phyloP scores from a whole-genome alignment of 2,888 invertebrate genomes.

The Macrosoma leucophasiata region DNA sequence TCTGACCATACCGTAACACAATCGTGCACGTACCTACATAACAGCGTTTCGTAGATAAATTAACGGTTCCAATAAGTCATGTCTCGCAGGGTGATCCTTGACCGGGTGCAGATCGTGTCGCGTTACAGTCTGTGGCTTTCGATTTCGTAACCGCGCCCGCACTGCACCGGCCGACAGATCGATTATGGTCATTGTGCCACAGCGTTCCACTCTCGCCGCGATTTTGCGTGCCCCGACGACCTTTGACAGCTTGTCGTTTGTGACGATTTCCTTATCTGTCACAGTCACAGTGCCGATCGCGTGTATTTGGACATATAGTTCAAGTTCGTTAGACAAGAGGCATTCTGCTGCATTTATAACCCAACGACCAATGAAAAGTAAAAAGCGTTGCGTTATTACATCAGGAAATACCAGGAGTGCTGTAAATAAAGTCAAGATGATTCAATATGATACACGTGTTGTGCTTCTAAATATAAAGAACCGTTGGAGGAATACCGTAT shows the following conservation, averaged over 20 bases:
- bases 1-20: too few relatives aligned
- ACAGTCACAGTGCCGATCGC: conserved; percentile 9
- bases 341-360: too few relatives aligned
- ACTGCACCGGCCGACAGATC: conserved; percentile 43
- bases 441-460: conserved; percentile 59
- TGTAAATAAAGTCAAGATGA: conserved; percentile 49
- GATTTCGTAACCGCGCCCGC: conserved; percentile 53
- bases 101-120: conserved; percentile 48
- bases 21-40: too few relatives aligned
- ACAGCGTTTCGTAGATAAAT: conserved; percentile 1
- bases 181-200: conserved; percentile 59
- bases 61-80: conserved; percentile 2
- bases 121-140: conserved; percentile 45
- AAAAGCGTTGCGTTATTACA: conserved; percentile 39
- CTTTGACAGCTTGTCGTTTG: conserved; percentile 32
- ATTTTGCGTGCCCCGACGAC: conserved; percentile 37
- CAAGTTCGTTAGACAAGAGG: too few relatives aligned
- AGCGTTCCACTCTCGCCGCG: conserved; percentile 47
- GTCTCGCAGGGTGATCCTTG: conserved; percentile 40
- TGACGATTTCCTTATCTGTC: conserved; percentile 32
- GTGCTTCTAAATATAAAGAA: conserved; percentile 61
- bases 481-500: conserved; percentile 59
- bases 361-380: conserved; percentile 34
- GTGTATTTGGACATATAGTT: too few relatives aligned
- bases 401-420: conserved; percentile 44